These are phyloP conservation scores for Etheostoma cragini DNA, from an alignment of 2,113 vertebrate genomes.

Conservation along the genomic window DNA sequence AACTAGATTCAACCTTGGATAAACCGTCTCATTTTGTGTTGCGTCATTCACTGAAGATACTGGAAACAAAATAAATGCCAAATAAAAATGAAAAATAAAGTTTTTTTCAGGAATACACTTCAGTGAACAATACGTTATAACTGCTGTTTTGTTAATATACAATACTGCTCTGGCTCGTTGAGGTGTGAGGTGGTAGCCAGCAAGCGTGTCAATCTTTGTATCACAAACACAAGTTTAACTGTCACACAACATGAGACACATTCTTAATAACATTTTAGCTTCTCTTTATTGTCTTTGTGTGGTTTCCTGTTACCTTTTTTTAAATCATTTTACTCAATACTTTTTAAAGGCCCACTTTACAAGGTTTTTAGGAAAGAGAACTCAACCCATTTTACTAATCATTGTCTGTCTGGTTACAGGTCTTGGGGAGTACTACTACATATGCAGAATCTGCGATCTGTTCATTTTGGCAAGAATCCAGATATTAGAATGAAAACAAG, in stretches of 20 bases:
- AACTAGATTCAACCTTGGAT: background rate
- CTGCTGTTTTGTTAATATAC: background rate
- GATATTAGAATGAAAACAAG: background rate
- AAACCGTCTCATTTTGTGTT: slow-evolving; percentile 11
- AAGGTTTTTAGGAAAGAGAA: background rate
- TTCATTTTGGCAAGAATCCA: too few relatives aligned
- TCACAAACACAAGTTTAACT: slow-evolving; percentile 13
- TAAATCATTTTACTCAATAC: background rate
- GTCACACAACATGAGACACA: background rate
- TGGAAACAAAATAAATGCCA: slow-evolving; percentile 24
- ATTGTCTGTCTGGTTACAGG: background rate
- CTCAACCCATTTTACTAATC: background rate
- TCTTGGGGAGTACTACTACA: background rate
- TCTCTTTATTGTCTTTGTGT: background rate
- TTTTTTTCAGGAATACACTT: slow-evolving; percentile 13
- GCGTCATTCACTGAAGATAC: slow-evolving; percentile 16
- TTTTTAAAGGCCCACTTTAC: background rate
- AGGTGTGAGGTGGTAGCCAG: background rate
- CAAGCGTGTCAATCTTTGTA: slow-evolving; percentile 6
- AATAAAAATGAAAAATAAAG: slow-evolving; percentile 4
- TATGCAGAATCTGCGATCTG: too few relatives aligned
- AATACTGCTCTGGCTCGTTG: background rate
- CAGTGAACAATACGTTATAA: slow-evolving; percentile 3
- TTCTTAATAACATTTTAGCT: background rate
- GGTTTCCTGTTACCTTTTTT: background rate